Evolutionary conservation across 2,888 invertebrate genomes (phyloP).

Genomic region (Amiota minor): DNA sequence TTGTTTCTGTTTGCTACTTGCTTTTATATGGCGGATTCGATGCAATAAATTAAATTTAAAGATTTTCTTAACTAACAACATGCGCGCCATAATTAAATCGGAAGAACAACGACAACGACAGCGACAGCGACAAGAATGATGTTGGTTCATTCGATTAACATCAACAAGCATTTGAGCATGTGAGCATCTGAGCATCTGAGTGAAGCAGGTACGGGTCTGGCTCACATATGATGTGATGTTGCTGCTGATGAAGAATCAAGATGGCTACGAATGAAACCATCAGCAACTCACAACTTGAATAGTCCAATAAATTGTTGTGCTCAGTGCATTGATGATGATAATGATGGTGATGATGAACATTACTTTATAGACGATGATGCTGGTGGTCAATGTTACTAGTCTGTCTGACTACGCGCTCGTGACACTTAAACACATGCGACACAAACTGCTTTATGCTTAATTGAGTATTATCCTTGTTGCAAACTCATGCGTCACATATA

Average conservation of each 20-base stretch:
- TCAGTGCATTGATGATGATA: conserved; percentile 27
- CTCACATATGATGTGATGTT: not conserved
- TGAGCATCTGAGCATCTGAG: not conserved
- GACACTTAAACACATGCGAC: conserved; percentile 66
- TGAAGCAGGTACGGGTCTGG: not conserved
- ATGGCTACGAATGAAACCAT: not conserved
- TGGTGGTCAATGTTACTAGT: not conserved
- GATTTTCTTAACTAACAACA: conserved; percentile 31
- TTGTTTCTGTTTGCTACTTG: conserved; percentile 35
- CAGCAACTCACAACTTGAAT: conserved; percentile 6
- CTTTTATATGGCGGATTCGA: conserved; percentile 43
- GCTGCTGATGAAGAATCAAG: not conserved
- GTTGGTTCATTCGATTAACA: conserved; percentile 57
- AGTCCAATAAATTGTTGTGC: conserved; percentile 6
- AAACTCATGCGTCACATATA: conserved; percentile 38
- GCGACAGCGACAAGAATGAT: conserved; percentile 26
- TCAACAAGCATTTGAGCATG: conserved; percentile 36
- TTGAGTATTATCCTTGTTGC: conserved; percentile 67
- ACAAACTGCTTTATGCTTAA: conserved; percentile 65
- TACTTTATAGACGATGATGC: conserved; percentile 21
- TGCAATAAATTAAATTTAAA: conserved; percentile 56
- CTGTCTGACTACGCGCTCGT: conserved; percentile 53
- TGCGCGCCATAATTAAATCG: conserved; percentile 55
- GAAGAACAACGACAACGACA: conserved; percentile 19
- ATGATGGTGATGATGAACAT: conserved; percentile 14